A percentile compares a stretch with the other conserved stretches of the same genome.
phyloP scores from a whole-genome alignment of 2,113 vertebrate species.

The Thermophis baileyi region DNA sequence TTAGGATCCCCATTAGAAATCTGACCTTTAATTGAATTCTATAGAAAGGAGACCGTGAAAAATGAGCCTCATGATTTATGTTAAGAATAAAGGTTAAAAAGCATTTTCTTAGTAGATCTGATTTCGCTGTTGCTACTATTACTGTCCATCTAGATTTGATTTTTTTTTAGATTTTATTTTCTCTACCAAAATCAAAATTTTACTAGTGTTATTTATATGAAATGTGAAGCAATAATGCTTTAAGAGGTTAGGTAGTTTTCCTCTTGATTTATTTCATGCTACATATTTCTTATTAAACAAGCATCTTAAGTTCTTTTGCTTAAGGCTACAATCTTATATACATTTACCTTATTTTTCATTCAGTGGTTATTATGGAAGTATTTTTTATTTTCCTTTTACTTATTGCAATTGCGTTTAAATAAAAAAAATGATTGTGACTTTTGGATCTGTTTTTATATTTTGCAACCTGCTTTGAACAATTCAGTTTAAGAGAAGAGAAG shows the following conservation, averaged over 20 bases:
- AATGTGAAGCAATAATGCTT: not conserved
- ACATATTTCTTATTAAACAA: not conserved
- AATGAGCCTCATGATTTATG: constrained; percentile 78
- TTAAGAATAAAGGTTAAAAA: constrained; percentile 78
- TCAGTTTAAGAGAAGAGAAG: not conserved
- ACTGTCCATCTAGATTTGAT: constrained; percentile 35
- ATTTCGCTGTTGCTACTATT: constrained; percentile 50
- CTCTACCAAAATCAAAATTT: constrained; percentile 18
- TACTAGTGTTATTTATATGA: constrained; percentile 7
- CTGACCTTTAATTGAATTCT: constrained; percentile 84
- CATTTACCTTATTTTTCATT: not conserved
- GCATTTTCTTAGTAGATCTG: constrained; percentile 62
- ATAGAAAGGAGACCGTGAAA: constrained; percentile 74
- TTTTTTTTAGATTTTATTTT: constrained; percentile 5
- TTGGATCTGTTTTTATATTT: not conserved
- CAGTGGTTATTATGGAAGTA: not conserved
- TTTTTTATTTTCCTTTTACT: not conserved
- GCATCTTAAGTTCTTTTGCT: not conserved
- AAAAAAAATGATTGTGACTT: not conserved
- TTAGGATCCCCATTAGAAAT: constrained; percentile 76
- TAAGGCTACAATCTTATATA: not conserved
- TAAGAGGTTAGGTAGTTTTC: not conserved
- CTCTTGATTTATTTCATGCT: not conserved
- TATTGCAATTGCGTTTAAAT: not conserved
- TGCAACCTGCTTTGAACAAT: not conserved